A percentile compares a stretch with the other conserved stretches of the same genome.
Evolutionary conservation across 2,797 vertebrate genomes (phyloP).

Genomic region (Alouatta caraya): DNA sequence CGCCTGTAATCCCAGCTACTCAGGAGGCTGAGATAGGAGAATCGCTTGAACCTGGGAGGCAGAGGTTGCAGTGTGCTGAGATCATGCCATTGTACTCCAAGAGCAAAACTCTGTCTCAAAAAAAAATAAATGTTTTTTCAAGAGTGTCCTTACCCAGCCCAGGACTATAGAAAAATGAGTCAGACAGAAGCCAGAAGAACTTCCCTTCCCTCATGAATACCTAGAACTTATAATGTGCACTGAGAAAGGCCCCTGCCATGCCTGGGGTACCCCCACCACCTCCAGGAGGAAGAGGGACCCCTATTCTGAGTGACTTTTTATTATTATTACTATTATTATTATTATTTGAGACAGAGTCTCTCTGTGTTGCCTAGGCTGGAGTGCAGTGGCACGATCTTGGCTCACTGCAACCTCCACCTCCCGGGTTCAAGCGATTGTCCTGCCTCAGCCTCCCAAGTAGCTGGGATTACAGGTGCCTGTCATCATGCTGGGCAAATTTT

Average conservation of each 20-base stretch:
- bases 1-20: too few relatives aligned
- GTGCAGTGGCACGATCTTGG: too few relatives aligned
- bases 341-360: not conserved
- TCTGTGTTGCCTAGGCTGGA: not conserved
- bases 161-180: not conserved
- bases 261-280: not conserved
- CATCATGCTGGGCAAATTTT: too few relatives aligned
- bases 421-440: too few relatives aligned
- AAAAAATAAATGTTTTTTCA: not conserved
- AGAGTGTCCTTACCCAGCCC: not conserved
- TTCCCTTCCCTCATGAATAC: not conserved
- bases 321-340: too few relatives aligned
- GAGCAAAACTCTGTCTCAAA: accelerated
- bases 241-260: not conserved
- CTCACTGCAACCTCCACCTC: too few relatives aligned
- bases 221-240: not conserved
- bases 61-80: too few relatives aligned
- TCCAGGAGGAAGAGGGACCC: not conserved
- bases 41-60: too few relatives aligned
- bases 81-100: too few relatives aligned
- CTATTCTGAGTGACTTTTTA: not conserved
- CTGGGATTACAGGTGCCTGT: too few relatives aligned
- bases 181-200: not conserved
- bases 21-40: too few relatives aligned
- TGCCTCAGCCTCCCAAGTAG: too few relatives aligned